Evolutionary conservation across 1,140 invertebrate species (phyloP).

Genomic region (Drosophila ohnishii): DNA sequence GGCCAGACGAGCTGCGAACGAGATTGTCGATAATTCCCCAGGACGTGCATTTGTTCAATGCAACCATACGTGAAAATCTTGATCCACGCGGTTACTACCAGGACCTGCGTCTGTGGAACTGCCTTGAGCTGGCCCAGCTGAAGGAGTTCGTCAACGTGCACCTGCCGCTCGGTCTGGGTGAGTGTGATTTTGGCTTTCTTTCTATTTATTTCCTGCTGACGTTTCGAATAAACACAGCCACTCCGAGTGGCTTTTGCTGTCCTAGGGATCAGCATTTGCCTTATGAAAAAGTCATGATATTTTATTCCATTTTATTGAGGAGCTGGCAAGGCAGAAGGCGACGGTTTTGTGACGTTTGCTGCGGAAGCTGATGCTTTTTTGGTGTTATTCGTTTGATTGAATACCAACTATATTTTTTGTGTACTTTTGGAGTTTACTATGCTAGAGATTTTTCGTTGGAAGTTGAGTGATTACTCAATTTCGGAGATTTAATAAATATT

Average conservation of each 20-base stretch:
- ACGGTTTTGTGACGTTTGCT: not conserved
- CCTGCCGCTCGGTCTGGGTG: slow-evolving; percentile 87
- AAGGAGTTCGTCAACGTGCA: slow-evolving; percentile 88
- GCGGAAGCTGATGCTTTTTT: slow-evolving; percentile 59
- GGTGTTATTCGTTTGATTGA: slow-evolving; percentile 59
- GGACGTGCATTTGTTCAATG: slow-evolving; percentile 94
- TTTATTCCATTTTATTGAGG: slow-evolving; percentile 29
- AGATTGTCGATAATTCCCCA: slow-evolving; percentile 96
- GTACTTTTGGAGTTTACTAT: not conserved
- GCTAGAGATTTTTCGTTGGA: not conserved
- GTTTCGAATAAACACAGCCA: slow-evolving; percentile 31
- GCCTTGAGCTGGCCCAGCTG: slow-evolving; percentile 86
- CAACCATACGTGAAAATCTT: slow-evolving; percentile 95
- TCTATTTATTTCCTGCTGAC: slow-evolving; percentile 7
- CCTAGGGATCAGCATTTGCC: slow-evolving; percentile 36
- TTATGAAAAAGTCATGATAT: slow-evolving; percentile 71
- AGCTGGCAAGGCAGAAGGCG: not conserved
- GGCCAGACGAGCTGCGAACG: slow-evolving; percentile 89
- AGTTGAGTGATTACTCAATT: not conserved
- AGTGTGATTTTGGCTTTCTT: slow-evolving; percentile 25
- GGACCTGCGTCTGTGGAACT: slow-evolving; percentile 91
- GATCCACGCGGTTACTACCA: slow-evolving; percentile 90
- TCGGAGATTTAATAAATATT: not conserved
- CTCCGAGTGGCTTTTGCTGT: slow-evolving; percentile 32
- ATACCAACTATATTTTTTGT: slow-evolving; percentile 4